A percentile compares a stretch with the other conserved stretches of the same genome.
Evolutionary conservation across 2,797 vertebrate species (phyloP).

Genomic region (Typhlichthys eigenmanni): DNA sequence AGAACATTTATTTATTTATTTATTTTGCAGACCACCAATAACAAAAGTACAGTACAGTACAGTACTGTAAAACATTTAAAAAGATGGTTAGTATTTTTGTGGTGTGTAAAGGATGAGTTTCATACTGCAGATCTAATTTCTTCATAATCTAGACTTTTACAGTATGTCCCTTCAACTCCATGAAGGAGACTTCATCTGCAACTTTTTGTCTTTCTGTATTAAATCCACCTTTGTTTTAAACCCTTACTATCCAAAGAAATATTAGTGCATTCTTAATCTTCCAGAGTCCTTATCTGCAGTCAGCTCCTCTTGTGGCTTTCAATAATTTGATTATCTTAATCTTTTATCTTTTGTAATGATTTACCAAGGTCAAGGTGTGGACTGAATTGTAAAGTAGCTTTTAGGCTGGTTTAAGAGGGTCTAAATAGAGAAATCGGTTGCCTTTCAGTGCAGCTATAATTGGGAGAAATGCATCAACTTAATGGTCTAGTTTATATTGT

Average conservation of each 20-base stretch:
- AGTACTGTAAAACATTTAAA: no score
- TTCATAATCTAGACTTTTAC: slow-evolving; percentile 18
- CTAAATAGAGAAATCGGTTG: neutral
- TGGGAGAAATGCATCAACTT: neutral
- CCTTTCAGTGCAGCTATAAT: neutral
- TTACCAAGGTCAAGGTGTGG: slow-evolving; percentile 33
- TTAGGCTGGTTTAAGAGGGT: slow-evolving; percentile 9
- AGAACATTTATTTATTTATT: slow-evolving; percentile 31
- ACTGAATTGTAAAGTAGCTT: slow-evolving; percentile 44
- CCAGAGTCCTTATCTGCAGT: slow-evolving; percentile 24
- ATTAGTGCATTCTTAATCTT: slow-evolving; percentile 14
- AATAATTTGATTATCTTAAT: slow-evolving; percentile 53
- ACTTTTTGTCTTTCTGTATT: slow-evolving; percentile 19
- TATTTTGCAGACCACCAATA: slow-evolving; percentile 25
- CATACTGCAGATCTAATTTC: slow-evolving; percentile 13
- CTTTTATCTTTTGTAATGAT: slow-evolving; percentile 41
- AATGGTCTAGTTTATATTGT: neutral
- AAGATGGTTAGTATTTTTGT: slow-evolving; percentile 32
- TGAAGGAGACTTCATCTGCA: slow-evolving; percentile 6
- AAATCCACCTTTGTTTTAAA: slow-evolving; percentile 30
- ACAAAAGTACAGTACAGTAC: neutral
- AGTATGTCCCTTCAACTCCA: neutral
- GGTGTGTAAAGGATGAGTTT: slow-evolving; percentile 31
- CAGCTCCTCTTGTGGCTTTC: slow-evolving; percentile 19
- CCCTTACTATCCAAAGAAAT: slow-evolving; percentile 4